phyloP scores from a whole-genome alignment of 1,140 invertebrate species.

The Listronotus bonariensis region DNA sequence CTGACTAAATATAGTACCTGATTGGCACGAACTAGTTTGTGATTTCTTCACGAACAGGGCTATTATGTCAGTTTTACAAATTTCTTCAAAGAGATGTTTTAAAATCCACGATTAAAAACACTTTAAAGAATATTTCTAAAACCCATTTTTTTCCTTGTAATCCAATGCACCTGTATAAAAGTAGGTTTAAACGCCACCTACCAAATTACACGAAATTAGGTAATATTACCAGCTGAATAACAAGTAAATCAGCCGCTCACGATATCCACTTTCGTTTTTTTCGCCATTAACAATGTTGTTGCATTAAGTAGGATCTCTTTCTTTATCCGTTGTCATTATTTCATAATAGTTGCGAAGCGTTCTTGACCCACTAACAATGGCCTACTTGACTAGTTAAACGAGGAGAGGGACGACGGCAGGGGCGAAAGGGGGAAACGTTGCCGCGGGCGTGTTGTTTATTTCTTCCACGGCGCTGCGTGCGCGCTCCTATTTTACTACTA shows the following conservation, averaged over 20 bases:
- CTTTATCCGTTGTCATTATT: slow-evolving; percentile 26
- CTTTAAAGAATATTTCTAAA: no score
- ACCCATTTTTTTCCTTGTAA: not conserved
- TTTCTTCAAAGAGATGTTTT: no score
- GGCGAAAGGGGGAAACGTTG: not conserved
- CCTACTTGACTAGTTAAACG: slow-evolving; percentile 34
- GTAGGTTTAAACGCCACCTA: not conserved
- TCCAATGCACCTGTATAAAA: not conserved
- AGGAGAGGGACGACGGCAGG: not conserved
- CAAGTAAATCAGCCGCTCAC: not conserved
- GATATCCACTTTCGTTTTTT: slow-evolving; percentile 17
- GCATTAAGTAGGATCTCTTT: slow-evolving; percentile 1
- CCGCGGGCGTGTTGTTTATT: slow-evolving; percentile 2
- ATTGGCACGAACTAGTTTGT: no score
- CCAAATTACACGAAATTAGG: slow-evolving; percentile 3
- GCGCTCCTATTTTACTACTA: not conserved
- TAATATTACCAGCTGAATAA: not conserved
- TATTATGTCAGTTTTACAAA: no score
- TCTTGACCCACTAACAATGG: slow-evolving; percentile 51
- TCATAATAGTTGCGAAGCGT: slow-evolving; percentile 44
- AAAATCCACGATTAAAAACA: no score
- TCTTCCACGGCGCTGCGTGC: slow-evolving; percentile 3
- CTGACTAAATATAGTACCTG: no score
- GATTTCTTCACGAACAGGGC: no score
- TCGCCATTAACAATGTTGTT: not conserved